Evolutionary conservation across 2,888 invertebrate species (phyloP).

Genomic region (Andrena minutula): DNA sequence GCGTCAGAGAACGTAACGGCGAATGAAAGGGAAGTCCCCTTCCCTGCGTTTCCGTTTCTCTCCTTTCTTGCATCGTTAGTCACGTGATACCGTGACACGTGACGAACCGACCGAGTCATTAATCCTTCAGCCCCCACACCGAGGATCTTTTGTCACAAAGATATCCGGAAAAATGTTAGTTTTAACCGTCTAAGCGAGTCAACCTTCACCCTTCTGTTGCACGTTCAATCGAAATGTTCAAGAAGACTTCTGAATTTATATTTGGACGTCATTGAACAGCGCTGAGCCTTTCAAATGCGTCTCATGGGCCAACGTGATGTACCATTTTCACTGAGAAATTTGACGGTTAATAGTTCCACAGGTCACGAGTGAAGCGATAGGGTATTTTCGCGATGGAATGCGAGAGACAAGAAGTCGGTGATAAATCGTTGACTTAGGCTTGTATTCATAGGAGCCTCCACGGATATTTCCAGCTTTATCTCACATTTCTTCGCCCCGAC

Average conservation of each 20-base stretch:
- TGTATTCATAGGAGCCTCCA: slow-evolving; percentile 65
- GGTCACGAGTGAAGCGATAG: slow-evolving; percentile 2
- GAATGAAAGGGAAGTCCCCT: slow-evolving; percentile 39
- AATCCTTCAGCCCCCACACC: slow-evolving; percentile 68
- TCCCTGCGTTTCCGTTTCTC: slow-evolving; percentile 60
- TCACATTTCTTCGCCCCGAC: slow-evolving; percentile 27
- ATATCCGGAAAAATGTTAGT: slow-evolving; percentile 59
- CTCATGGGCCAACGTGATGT: background rate
- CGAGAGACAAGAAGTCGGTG: slow-evolving; percentile 53
- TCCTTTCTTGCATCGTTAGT: slow-evolving; percentile 75
- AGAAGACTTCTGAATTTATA: slow-evolving; percentile 59
- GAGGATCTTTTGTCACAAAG: slow-evolving; percentile 71
- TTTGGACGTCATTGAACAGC: slow-evolving; percentile 47
- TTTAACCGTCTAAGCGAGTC: slow-evolving; percentile 19
- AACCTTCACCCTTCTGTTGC: slow-evolving; percentile 12
- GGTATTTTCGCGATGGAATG: slow-evolving; percentile 55
- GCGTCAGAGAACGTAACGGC: background rate
- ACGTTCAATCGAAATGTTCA: slow-evolving; percentile 22
- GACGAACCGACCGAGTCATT: slow-evolving; percentile 78
- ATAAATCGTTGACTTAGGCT: slow-evolving; percentile 69
- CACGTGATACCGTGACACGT: slow-evolving; percentile 75
- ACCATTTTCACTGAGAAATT: slow-evolving; percentile 33
- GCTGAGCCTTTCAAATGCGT: slow-evolving; percentile 34
- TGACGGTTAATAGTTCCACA: slow-evolving; percentile 53
- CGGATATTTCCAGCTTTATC: slow-evolving; percentile 47